Evolutionary conservation across 2,113 vertebrate genomes (phyloP), one percentile per base, ranked within the genome.

Genomic region (Vulpes lagopus): DNA sequence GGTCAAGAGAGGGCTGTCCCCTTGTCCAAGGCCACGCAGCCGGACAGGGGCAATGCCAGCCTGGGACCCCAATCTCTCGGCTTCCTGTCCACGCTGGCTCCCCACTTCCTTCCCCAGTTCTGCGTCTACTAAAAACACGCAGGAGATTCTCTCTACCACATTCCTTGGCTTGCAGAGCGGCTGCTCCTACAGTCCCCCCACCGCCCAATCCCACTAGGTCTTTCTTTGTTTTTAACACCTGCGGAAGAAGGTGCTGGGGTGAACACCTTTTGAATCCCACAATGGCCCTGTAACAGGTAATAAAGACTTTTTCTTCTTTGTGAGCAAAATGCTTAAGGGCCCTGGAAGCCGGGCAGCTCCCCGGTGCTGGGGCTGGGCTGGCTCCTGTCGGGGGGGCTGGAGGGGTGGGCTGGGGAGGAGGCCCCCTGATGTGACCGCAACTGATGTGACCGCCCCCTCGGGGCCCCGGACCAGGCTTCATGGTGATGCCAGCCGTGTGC

Each of bases 281-380:
- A 49, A 79, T 91, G 94, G 97, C 91, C 87, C 88, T 89, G 59
- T 96, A 94, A 97, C 93, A 57, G 95, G 84, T 73, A 91, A 94
- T 96, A 96, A 95, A 91, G 20, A 89, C 88, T 88, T 97, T 97
- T 89, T 92, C 95, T 92, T 97, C 94, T 91, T 97, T 97, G 95
- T 93, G 97, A 95, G 84, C 80, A 88, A 90, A 98, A 96, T 89
- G 90, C 80, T 96, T 79, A 78, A 53, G 57, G 84, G 69, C 53
- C 15, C 8, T 4, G 35, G 76, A 95, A 43, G 43, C 43, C 43
- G 7, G 43, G 43, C 43, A 43, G 43, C 43, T 43, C 43, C 43
- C 43, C 43, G 43, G 43, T 43, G 43, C 43, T 43, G 43, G 43
- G 43, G 43, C 43, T 43, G 43, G 43, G 43, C 43, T 43, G 43